Conservation (phyloP, 2,797 vertebrate species). For the Lemur catta region DNA sequence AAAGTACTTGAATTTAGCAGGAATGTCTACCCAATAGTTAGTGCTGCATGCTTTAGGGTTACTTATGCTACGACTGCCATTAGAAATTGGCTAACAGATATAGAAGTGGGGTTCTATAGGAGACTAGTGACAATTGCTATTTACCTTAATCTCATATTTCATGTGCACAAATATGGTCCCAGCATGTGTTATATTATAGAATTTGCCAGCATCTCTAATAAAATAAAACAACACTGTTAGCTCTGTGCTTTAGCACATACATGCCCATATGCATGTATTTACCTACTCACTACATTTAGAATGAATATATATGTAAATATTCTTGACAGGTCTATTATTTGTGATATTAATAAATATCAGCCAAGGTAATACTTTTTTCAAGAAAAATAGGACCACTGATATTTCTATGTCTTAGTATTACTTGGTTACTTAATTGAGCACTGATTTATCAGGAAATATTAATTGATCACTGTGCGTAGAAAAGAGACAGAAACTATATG, state of each 20-base stretch:
- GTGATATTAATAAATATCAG: background rate
- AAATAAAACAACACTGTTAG: background rate
- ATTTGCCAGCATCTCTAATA: background rate
- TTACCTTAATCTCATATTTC: constrained; percentile 30
- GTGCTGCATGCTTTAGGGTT: background rate
- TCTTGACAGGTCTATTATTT: background rate
- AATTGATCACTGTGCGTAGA: background rate
- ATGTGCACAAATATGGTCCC: background rate
- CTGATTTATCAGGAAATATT: background rate
- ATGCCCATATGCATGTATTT: background rate
- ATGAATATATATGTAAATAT: background rate
- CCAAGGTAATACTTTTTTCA: background rate
- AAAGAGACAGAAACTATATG: background rate
- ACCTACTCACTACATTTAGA: background rate
- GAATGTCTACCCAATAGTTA: background rate
- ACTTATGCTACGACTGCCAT: background rate
- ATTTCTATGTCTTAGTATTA: background rate
- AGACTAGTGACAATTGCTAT: background rate
- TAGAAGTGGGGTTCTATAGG: background rate
- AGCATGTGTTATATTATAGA: background rate
- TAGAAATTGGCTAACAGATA: background rate
- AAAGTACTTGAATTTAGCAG: background rate
- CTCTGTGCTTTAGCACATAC: background rate
- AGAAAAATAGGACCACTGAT: background rate
- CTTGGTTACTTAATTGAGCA: background rate